Conservation (phyloP, 2,797 vertebrate genomes). For the Sebastes taczanowskii region DNA sequence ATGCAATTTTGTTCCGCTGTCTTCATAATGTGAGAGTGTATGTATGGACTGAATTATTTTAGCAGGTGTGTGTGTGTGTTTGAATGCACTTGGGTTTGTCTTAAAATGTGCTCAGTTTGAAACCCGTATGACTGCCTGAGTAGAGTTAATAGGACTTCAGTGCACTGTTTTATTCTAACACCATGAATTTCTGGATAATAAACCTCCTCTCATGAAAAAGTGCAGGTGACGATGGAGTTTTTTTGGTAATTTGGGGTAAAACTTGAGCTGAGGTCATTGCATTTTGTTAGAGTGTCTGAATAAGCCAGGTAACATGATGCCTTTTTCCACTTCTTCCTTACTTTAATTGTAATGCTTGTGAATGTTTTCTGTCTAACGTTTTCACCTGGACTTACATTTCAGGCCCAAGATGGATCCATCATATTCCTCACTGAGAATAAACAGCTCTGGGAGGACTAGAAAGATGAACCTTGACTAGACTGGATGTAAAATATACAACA, state of each 20-base stretch:
- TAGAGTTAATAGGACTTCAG: background rate
- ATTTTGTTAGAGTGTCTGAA: background rate
- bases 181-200: background rate
- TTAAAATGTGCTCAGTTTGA: background rate
- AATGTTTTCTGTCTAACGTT: background rate
- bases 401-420: background rate
- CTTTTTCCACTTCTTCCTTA: background rate
- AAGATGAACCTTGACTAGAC: background rate
- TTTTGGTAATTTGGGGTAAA: background rate
- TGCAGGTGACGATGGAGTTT: background rate
- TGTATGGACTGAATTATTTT: conserved; percentile 1
- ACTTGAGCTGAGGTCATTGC: background rate
- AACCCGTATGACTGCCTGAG: background rate
- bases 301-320: background rate
- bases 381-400: background rate
- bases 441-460: background rate
- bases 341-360: background rate
- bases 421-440: background rate
- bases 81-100: background rate
- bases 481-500: conserved; percentile 11
- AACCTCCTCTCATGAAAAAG: background rate
- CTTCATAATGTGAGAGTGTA: background rate
- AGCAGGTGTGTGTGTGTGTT: conserved; percentile 13
- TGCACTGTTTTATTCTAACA: background rate
- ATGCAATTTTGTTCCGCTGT: background rate